Percentiles rank a stretch among this genome's conserved stretches.
phyloP scores from a whole-genome alignment of 2,113 vertebrate genomes.

The Dicerorhinus sumatrensis region DNA sequence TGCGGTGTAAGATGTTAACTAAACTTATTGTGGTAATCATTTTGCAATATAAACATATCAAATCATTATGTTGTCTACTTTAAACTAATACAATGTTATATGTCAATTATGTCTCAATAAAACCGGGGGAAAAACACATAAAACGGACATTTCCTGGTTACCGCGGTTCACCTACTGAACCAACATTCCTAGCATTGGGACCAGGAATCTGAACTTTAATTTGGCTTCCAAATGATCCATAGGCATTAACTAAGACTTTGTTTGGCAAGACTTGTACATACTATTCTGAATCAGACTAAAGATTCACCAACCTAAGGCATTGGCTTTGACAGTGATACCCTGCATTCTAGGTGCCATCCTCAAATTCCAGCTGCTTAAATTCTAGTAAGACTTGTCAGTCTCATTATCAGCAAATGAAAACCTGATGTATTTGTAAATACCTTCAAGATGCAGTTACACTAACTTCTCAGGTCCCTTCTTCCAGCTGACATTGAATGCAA shows the following conservation, averaged over 20 bases:
- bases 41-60: not conserved
- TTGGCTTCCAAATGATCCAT: not conserved
- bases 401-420: slow-evolving; percentile 8
- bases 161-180: not conserved
- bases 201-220: not conserved
- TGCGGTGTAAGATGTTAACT: not conserved
- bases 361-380: not conserved
- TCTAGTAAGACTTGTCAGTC: not conserved
- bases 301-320: not conserved
- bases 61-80: not conserved
- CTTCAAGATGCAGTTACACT: not conserved
- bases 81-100: not conserved
- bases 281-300: not conserved
- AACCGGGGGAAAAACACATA: not conserved
- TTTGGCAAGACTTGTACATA: not conserved
- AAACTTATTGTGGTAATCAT: not conserved
- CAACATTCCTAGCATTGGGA: not conserved
- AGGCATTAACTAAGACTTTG: not conserved
- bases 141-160: not conserved
- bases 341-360: not conserved
- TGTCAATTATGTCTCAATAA: not conserved
- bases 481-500: not conserved
- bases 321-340: not conserved
- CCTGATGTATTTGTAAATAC: not conserved
- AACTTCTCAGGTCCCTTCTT: not conserved